A percentile compares a stretch with the other conserved stretches of the same genome.
Conservation (phyloP, 2,113 vertebrate genomes). For the Halichoeres trimaculatus region DNA sequence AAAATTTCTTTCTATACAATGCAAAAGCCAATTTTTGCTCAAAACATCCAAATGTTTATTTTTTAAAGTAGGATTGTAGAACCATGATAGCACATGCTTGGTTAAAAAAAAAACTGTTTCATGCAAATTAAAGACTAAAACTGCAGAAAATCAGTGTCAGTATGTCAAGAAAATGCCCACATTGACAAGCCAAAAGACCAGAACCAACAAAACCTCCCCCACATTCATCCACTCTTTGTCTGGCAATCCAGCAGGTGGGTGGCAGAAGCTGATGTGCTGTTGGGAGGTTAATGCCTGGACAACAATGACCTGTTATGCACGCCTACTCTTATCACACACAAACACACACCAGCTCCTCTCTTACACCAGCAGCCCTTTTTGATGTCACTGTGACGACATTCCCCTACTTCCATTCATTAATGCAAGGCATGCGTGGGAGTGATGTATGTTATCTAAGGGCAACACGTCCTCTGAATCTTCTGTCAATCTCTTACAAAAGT, state of each 20-base stretch:
- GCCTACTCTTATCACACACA: slow-evolving; percentile 75
- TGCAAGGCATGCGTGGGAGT: slow-evolving; percentile 48
- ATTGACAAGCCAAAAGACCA: neutral
- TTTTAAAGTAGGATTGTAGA: too few relatives aligned
- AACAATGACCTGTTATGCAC: slow-evolving; percentile 61
- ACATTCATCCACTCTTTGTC: slow-evolving; percentile 25
- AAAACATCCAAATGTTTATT: too few relatives aligned
- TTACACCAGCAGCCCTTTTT: slow-evolving; percentile 23
- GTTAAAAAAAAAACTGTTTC: too few relatives aligned
- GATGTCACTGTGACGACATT: slow-evolving; percentile 66
- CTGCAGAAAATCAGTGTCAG: neutral
- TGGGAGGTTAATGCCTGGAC: slow-evolving; percentile 31
- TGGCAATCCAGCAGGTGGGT: slow-evolving; percentile 34
- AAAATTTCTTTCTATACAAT: neutral
- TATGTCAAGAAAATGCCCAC: neutral
- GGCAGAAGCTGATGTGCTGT: slow-evolving; percentile 33
- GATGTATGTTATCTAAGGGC: slow-evolving; percentile 62
- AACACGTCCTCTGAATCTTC: slow-evolving; percentile 34
- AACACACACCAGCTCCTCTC: slow-evolving; percentile 58
- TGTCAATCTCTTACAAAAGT: slow-evolving; percentile 10
- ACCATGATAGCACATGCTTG: too few relatives aligned
- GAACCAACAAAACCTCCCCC: neutral
- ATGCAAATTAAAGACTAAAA: too few relatives aligned
- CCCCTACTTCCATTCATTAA: slow-evolving; percentile 50
- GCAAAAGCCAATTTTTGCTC: neutral